A percentile compares a stretch with the other conserved stretches of the same genome.
Conservation (phyloP, 2,888 invertebrate species). For the Alloscopus bannaensis region DNA sequence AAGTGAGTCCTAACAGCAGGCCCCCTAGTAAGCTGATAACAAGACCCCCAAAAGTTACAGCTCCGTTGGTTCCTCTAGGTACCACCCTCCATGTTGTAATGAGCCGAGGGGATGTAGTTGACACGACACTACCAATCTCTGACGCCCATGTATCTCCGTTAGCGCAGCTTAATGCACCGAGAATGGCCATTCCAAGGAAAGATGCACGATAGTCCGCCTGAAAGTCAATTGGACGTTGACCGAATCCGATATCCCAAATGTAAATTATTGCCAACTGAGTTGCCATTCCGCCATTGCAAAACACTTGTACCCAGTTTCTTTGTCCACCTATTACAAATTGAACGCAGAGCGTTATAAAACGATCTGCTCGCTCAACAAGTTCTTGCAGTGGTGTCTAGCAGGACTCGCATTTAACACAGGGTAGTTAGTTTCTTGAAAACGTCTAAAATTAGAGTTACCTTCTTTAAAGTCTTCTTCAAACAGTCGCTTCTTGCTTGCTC, state of each 20-base stretch:
- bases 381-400: too few relatives aligned
- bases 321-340: slow-evolving; percentile 89
- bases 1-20: slow-evolving; percentile 82
- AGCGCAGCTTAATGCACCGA: slow-evolving; percentile 86
- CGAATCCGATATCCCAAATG: slow-evolving; percentile 86
- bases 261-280: slow-evolving; percentile 84
- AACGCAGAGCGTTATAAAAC: too few relatives aligned
- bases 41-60: slow-evolving; percentile 80
- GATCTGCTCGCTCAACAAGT: too few relatives aligned
- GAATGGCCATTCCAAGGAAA: slow-evolving; percentile 87
- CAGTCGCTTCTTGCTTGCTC: slow-evolving; percentile 81
- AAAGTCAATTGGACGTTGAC: slow-evolving; percentile 88
- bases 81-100: slow-evolving; percentile 85
- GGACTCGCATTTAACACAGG: too few relatives aligned
- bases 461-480: slow-evolving; percentile 88
- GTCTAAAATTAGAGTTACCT: slow-evolving; percentile 79
- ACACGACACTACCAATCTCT: slow-evolving; percentile 87
- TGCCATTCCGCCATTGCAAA: slow-evolving; percentile 94
- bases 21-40: slow-evolving; percentile 82
- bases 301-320: slow-evolving; percentile 91
- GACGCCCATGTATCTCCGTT: slow-evolving; percentile 95
- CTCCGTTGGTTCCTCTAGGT: slow-evolving; percentile 92
- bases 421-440: too few relatives aligned
- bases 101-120: slow-evolving; percentile 81
- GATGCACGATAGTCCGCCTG: slow-evolving; percentile 84